Percentiles rank a stretch among this genome's conserved stretches.
phyloP scores from a whole-genome alignment of 1,140 invertebrate species.

The Drosophila sturtevanti region DNA sequence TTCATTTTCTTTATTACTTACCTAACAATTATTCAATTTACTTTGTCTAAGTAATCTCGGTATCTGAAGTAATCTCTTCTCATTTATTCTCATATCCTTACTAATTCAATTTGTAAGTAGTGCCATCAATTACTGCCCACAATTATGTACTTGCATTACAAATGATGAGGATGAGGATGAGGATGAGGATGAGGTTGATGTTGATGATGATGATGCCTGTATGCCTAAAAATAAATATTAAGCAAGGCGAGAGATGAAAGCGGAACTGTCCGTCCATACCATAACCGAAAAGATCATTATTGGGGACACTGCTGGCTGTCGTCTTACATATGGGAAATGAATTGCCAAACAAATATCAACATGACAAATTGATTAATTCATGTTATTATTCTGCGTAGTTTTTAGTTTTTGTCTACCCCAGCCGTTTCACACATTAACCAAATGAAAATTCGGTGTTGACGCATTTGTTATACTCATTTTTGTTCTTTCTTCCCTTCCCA shows the following conservation, averaged over 20 bases:
- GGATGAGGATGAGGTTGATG: no score
- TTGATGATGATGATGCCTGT: neutral
- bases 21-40: neutral
- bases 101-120: slow-evolving; percentile 53
- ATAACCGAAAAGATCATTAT: slow-evolving; percentile 6
- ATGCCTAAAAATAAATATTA: slow-evolving; percentile 58
- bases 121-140: slow-evolving; percentile 71
- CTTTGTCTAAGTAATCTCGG: neutral
- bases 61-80: neutral
- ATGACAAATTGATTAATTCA: slow-evolving; percentile 82
- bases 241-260: slow-evolving; percentile 33
- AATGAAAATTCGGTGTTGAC: slow-evolving; percentile 81
- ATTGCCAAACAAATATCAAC: slow-evolving; percentile 82
- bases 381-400: slow-evolving; percentile 75
- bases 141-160: slow-evolving; percentile 54
- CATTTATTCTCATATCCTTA: slow-evolving; percentile 4
- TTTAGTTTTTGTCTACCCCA: slow-evolving; percentile 51
- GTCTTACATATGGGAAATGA: slow-evolving; percentile 71
- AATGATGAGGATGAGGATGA: neutral
- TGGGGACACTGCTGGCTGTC: slow-evolving; percentile 7
- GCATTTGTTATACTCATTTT: slow-evolving; percentile 78
- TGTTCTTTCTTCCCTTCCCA: slow-evolving; percentile 1
- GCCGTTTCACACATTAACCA: slow-evolving; percentile 76
- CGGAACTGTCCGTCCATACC: slow-evolving; percentile 34
- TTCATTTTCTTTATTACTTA: no score